Evolutionary conservation across 2,113 vertebrate species (phyloP).

Genomic region (Leptocoma aspasia): DNA sequence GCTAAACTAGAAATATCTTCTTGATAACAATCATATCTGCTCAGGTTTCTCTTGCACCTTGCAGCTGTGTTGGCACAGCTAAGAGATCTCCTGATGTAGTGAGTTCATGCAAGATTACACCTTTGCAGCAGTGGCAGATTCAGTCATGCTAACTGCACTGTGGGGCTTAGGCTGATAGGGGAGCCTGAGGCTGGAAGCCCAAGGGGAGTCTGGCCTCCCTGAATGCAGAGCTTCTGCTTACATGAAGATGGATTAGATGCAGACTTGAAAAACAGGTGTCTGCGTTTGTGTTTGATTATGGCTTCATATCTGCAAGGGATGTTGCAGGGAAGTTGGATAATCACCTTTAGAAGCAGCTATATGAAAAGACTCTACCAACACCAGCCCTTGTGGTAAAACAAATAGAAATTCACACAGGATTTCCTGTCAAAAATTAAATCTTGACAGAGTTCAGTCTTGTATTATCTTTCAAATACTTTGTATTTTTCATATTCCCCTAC

Average conservation of each 20-base stretch:
- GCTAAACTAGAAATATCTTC: not conserved
- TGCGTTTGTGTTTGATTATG: not conserved
- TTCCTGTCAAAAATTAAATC: not conserved
- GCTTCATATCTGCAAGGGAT: not conserved
- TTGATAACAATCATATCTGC: not conserved
- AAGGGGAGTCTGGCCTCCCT: not conserved
- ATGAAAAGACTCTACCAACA: not conserved
- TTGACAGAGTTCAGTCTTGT: not conserved
- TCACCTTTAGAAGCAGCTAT: not conserved
- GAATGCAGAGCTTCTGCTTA: not conserved
- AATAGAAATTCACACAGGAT: not conserved
- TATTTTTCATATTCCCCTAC: not conserved
- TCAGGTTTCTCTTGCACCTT: conserved; percentile 20
- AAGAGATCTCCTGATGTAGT: not conserved
- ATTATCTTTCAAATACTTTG: not conserved
- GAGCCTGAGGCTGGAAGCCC: not conserved
- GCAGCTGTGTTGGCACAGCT: not conserved
- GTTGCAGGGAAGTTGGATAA: not conserved
- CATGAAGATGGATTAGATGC: not conserved
- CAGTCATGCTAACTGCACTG: not conserved
- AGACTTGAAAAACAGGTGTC: not conserved
- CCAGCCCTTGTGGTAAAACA: not conserved
- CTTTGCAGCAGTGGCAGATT: not conserved
- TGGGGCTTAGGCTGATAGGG: not conserved
- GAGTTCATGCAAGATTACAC: not conserved